Conservation (phyloP, 2,888 invertebrate species). For the Cerastis rubricosa region DNA sequence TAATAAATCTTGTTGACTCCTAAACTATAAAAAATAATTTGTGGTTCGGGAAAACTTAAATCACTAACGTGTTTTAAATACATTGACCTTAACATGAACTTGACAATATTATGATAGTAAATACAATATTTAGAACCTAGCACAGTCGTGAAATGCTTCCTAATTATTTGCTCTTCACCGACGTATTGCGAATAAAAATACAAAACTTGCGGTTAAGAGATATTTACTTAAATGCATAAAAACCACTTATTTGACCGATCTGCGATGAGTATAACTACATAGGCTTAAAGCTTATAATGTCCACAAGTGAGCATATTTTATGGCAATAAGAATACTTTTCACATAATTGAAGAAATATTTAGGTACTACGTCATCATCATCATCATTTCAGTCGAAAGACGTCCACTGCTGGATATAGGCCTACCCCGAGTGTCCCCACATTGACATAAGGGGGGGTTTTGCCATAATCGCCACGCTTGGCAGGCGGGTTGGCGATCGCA, state of each 20-base stretch:
- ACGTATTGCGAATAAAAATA: slow-evolving; percentile 2
- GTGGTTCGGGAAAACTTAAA: background rate
- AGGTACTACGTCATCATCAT: too few relatives aligned
- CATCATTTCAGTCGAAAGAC: too few relatives aligned
- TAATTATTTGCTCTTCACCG: slow-evolving; percentile 4
- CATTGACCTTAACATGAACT: slow-evolving; percentile 33
- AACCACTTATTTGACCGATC: background rate
- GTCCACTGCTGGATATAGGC: too few relatives aligned
- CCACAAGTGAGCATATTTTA: background rate
- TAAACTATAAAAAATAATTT: background rate
- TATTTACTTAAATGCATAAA: slow-evolving; percentile 7
- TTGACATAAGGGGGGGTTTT: too few relatives aligned
- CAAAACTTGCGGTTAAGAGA: background rate
- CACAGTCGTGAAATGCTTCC: slow-evolving; percentile 7
- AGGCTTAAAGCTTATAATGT: background rate
- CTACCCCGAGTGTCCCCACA: too few relatives aligned
- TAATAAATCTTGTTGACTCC: background rate
- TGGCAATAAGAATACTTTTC: background rate
- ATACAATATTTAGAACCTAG: slow-evolving; percentile 24
- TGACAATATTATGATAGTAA: slow-evolving; percentile 17
- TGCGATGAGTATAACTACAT: background rate
- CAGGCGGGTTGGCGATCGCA: too few relatives aligned
- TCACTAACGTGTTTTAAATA: background rate
- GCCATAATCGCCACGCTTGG: too few relatives aligned
- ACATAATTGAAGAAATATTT: background rate